A percentile compares a stretch with the other conserved stretches of the same genome.
phyloP scores from a whole-genome alignment of 2,113 vertebrate species.

The Corvus moneduloides region DNA sequence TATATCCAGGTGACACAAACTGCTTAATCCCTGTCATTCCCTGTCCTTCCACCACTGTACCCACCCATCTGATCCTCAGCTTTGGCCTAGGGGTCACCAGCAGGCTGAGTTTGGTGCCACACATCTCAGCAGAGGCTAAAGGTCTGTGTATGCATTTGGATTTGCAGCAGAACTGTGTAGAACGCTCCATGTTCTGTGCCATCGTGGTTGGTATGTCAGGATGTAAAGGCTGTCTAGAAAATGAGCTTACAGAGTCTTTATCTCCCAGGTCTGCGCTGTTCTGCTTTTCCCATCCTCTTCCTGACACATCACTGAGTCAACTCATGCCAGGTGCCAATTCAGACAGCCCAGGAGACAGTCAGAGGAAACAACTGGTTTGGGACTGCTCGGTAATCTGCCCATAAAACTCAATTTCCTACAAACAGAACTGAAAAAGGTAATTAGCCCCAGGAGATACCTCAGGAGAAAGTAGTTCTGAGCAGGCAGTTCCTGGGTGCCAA shows the following conservation, averaged over 20 bases:
- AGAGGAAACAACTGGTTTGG: not conserved
- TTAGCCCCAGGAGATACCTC: not conserved
- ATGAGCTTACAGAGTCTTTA: not conserved
- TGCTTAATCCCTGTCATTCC: not conserved
- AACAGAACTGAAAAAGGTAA: not conserved
- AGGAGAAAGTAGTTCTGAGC: not conserved
- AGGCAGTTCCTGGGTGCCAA: not conserved
- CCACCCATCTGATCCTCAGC: not conserved
- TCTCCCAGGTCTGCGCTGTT: not conserved
- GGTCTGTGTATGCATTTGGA: not conserved
- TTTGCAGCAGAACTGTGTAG: not conserved
- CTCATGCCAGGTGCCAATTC: not conserved
- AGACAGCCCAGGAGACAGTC: not conserved
- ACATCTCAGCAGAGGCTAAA: not conserved
- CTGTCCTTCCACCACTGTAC: not conserved
- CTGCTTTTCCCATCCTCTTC: not conserved
- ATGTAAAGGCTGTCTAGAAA: not conserved
- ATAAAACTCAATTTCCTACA: not conserved
- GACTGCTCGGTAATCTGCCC: not conserved
- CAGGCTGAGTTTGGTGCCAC: not conserved
- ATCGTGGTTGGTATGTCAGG: not conserved
- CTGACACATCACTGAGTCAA: not conserved
- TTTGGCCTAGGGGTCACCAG: not conserved
- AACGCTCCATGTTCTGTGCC: not conserved
- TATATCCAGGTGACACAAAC: not conserved